A percentile compares a stretch with the other conserved stretches of the same genome.
Evolutionary conservation across 2,797 vertebrate species (phyloP).

Genomic region (Falco berigora): DNA sequence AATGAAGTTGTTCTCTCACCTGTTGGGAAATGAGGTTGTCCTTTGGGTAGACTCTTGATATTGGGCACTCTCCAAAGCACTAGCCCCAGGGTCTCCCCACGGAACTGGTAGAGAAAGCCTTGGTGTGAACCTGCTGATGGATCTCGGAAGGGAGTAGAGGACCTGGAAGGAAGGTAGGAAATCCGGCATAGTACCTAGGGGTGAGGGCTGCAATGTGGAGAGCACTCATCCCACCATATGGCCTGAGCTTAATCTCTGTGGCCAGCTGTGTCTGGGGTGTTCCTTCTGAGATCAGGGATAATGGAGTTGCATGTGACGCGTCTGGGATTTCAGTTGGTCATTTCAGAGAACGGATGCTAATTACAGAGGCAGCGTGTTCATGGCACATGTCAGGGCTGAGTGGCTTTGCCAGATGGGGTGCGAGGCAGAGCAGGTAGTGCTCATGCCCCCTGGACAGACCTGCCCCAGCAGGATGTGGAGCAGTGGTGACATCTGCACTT

Average conservation of each 20-base stretch:
- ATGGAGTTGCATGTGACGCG: neutral
- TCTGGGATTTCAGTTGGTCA: neutral
- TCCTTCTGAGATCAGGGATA: neutral
- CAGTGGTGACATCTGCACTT: neutral
- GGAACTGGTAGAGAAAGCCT: neutral
- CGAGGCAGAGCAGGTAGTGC: neutral
- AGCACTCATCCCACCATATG: neutral
- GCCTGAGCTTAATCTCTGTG: neutral
- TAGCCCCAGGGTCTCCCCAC: neutral
- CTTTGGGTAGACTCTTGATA: neutral
- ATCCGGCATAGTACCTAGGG: neutral
- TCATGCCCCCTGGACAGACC: neutral
- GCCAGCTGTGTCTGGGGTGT: neutral
- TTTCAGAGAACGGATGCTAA: neutral
- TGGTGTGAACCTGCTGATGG: neutral
- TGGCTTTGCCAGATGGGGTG: neutral
- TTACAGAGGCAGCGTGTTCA: rapidly evolving
- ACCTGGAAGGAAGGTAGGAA: neutral
- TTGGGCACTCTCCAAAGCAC: neutral
- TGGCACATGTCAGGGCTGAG: neutral
- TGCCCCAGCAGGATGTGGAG: neutral
- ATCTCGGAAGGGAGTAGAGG: neutral
- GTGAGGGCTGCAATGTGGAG: neutral
- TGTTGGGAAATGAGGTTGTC: neutral
- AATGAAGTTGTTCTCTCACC: neutral